Percentiles rank a stretch among this genome's conserved stretches.
These are phyloP conservation scores for Drosophila malerkotliana DNA, from an alignment of 1,140 invertebrate species.

Conservation along the genomic window DNA sequence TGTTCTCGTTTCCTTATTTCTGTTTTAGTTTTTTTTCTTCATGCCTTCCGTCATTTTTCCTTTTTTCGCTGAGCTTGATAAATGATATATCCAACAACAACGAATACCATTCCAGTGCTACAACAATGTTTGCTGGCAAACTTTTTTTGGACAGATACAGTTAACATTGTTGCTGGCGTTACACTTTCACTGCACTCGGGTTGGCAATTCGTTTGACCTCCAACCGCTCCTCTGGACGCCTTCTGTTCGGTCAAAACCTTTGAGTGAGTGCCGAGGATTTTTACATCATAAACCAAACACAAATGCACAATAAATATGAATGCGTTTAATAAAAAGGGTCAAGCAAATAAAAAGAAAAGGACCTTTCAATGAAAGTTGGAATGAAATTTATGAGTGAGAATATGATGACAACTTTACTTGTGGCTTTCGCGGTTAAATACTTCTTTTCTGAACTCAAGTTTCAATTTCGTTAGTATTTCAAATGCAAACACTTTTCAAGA, in stretches of 20 bases:
- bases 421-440: slow-evolving; percentile 2
- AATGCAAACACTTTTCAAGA: not conserved
- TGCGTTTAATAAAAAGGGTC: slow-evolving; percentile 43
- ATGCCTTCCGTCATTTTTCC: slow-evolving; percentile 19
- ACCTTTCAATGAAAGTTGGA: slow-evolving; percentile 35
- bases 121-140: slow-evolving; percentile 40
- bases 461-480: too few relatives aligned
- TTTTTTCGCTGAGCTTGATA: slow-evolving; percentile 69
- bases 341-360: slow-evolving; percentile 58
- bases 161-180: slow-evolving; percentile 42
- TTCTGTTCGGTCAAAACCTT: slow-evolving; percentile 47
- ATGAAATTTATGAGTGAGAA: slow-evolving; percentile 10
- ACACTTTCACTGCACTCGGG: slow-evolving; percentile 58
- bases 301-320: slow-evolving; percentile 69
- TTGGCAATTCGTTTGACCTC: slow-evolving; percentile 37
- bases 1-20: slow-evolving; percentile 69
- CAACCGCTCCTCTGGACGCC: not conserved
- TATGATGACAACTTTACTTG: slow-evolving; percentile 51
- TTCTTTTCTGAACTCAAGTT: not conserved
- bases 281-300: slow-evolving; percentile 70
- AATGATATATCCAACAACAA: slow-evolving; percentile 59
- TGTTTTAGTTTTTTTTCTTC: slow-evolving; percentile 48
- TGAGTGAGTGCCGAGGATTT: slow-evolving; percentile 66
- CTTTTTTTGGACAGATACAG: slow-evolving; percentile 57
- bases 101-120: not conserved